Evolutionary conservation across 2,888 invertebrate species (phyloP).

Genomic region (Platycheirus albimanus): DNA sequence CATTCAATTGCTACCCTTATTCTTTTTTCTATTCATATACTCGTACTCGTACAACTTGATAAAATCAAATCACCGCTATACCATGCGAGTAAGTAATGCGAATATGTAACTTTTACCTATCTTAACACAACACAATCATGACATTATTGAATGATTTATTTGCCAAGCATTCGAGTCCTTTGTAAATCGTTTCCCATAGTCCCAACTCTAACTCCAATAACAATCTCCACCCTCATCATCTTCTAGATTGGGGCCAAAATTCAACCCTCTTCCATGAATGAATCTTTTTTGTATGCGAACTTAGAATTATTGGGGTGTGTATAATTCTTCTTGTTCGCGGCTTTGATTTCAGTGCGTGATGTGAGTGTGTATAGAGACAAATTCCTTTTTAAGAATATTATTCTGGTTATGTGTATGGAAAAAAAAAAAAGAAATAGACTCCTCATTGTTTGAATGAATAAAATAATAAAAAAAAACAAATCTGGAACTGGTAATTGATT

Average conservation of each 20-base stretch:
- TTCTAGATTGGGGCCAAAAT: neutral
- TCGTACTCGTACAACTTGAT: too few relatives aligned
- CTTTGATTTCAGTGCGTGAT: constrained; percentile 66
- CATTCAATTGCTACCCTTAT: constrained; percentile 38
- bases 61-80: constrained; percentile 24
- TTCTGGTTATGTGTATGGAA: constrained; percentile 15
- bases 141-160: constrained; percentile 59
- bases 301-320: constrained; percentile 41
- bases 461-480: too few relatives aligned
- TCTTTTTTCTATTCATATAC: constrained; percentile 48
- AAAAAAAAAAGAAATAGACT: constrained; percentile 22
- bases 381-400: constrained; percentile 58
- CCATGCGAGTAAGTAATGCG: constrained; percentile 11
- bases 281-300: constrained; percentile 16
- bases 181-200: constrained; percentile 6
- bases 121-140: constrained; percentile 27
- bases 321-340: constrained; percentile 62
- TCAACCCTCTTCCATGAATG: neutral
- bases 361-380: constrained; percentile 23
- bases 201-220: neutral
- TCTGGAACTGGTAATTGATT: too few relatives aligned
- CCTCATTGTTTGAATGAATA: constrained; percentile 32
- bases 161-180: constrained; percentile 28
- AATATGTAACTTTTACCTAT: constrained; percentile 38
- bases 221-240: neutral